Percentiles rank a stretch among this genome's conserved stretches.
Evolutionary conservation across 2,888 invertebrate genomes (phyloP).

Genomic region (Cephus rjabovi): DNA sequence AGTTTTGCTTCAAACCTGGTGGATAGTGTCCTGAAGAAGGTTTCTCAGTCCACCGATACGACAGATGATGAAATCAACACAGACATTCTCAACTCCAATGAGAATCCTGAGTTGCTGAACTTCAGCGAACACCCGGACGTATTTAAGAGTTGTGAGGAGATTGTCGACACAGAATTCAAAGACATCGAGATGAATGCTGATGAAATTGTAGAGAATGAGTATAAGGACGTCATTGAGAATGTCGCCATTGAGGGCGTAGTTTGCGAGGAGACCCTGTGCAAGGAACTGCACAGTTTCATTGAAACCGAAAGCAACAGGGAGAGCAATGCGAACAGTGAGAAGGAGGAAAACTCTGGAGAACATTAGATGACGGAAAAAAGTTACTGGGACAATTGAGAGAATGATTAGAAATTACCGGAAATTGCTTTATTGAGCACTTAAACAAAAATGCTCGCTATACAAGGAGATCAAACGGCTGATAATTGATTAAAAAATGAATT

Average conservation of each 20-base stretch:
- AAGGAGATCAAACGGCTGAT: background rate
- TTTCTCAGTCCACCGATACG: conserved; percentile 59
- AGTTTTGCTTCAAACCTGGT: conserved; percentile 48
- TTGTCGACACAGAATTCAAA: conserved; percentile 50
- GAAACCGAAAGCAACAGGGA: conserved; percentile 48
- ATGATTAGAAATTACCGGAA: background rate
- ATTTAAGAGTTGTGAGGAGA: conserved; percentile 60
- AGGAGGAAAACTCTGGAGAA: conserved; percentile 27
- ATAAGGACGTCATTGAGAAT: conserved; percentile 48
- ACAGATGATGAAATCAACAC: conserved; percentile 61
- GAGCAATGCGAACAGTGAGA: conserved; percentile 28
- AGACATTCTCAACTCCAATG: conserved; percentile 59
- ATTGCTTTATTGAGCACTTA: conserved; percentile 10
- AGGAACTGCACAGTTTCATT: conserved; percentile 57
- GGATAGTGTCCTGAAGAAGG: conserved; percentile 54
- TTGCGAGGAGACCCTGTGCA: conserved; percentile 57
- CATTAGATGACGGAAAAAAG: background rate
- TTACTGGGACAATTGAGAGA: background rate
- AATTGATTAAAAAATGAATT: background rate
- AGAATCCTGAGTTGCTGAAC: conserved; percentile 51
- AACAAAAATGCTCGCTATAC: conserved; percentile 13
- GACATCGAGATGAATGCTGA: conserved; percentile 28
- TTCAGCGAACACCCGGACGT: conserved; percentile 52
- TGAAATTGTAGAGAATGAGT: conserved; percentile 30
- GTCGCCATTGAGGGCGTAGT: conserved; percentile 44